Percentiles rank a stretch among this genome's conserved stretches.
Evolutionary conservation across 2,113 vertebrate genomes (phyloP).

Genomic region (Sula dactylatra): DNA sequence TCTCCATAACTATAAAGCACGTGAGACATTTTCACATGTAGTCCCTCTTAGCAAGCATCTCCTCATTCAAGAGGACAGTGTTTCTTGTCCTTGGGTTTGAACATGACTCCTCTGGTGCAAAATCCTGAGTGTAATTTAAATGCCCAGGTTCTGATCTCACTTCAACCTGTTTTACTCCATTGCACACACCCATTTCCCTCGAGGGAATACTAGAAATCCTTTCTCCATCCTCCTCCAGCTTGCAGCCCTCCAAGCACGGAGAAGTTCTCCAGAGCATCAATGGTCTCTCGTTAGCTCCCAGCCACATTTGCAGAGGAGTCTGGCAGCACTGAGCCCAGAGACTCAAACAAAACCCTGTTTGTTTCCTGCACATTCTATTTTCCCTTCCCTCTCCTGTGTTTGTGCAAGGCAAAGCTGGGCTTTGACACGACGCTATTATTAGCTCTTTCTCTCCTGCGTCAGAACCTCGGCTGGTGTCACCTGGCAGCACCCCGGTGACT

Average conservation of each 20-base stretch:
- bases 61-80: fast-evolving
- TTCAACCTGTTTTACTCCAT: neutral
- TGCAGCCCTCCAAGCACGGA: fast-evolving
- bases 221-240: neutral
- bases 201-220: neutral
- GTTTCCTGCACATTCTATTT: neutral
- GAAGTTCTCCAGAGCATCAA: fast-evolving
- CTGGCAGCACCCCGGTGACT: neutral
- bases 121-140: neutral
- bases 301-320: neutral
- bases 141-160: neutral
- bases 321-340: neutral
- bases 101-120: fast-evolving
- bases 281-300: neutral
- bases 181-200: neutral
- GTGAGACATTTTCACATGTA: fast-evolving
- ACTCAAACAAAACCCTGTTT: neutral
- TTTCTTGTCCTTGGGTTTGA: neutral
- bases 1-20: fast-evolving
- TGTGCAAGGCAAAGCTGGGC: neutral
- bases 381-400: neutral
- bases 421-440: neutral
- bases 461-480: neutral
- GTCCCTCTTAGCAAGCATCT: neutral
- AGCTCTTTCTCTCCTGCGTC: neutral